Conservation (phyloP, 2,797 vertebrate genomes). For the Furcifer pardalis region DNA sequence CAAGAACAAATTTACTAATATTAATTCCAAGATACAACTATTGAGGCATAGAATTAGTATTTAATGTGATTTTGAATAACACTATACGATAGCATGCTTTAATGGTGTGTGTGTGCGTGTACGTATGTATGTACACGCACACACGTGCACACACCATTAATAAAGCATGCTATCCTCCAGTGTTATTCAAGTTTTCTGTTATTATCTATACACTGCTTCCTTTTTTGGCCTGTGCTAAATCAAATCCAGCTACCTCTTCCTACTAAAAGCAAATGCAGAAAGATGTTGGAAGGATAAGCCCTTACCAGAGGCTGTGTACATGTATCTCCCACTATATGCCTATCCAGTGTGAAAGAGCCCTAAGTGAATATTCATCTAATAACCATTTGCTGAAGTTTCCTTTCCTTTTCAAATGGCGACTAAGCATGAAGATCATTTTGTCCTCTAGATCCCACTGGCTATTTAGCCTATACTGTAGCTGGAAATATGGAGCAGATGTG, state of each 20-base stretch:
- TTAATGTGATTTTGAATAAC: background rate
- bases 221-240: background rate
- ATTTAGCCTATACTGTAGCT: background rate
- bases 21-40: background rate
- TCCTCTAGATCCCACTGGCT: no score
- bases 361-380: background rate
- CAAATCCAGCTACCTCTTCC: background rate
- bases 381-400: background rate
- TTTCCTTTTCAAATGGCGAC: background rate
- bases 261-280: background rate
- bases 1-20: background rate
- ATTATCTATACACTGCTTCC: background rate
- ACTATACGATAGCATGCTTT: no score
- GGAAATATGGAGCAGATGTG: background rate
- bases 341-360: background rate
- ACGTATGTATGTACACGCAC: no score
- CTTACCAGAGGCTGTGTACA: background rate
- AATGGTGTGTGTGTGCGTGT: no score
- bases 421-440: background rate
- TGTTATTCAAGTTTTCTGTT: background rate
- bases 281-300: background rate
- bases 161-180: background rate
- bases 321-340: background rate
- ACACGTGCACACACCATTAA: no score
- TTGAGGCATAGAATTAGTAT: background rate